phyloP scores from a whole-genome alignment of 2,888 invertebrate species.

The Melinaea marsaeus region DNA sequence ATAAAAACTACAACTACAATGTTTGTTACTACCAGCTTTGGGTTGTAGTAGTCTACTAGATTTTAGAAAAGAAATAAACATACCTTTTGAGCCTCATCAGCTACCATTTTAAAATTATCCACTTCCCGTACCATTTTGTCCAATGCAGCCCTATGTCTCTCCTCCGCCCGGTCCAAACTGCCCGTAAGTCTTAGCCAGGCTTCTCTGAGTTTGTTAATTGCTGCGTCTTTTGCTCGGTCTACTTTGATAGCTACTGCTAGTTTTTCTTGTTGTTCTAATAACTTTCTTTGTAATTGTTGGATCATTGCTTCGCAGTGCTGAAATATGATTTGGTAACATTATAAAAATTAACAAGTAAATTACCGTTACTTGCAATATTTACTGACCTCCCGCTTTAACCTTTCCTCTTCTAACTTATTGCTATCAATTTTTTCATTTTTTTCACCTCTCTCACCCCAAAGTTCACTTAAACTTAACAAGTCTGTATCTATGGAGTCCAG shows the following conservation, averaged over 20 bases:
- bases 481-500: slow-evolving; percentile 67
- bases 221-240: slow-evolving; percentile 85
- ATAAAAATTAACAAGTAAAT: not conserved
- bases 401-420: slow-evolving; percentile 85
- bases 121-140: slow-evolving; percentile 74
- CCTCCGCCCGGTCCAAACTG: slow-evolving; percentile 66
- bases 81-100: slow-evolving; percentile 69
- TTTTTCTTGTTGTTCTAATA: slow-evolving; percentile 87
- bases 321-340: slow-evolving; percentile 29
- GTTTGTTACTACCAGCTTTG: too few relatives aligned
- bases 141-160: slow-evolving; percentile 67
- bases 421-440: slow-evolving; percentile 53
- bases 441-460: slow-evolving; percentile 78
- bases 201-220: slow-evolving; percentile 81
- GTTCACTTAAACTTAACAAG: slow-evolving; percentile 78
- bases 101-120: slow-evolving; percentile 61
- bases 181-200: slow-evolving; percentile 78
- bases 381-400: slow-evolving; percentile 84
- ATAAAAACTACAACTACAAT: not conserved
- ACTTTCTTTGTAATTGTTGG: slow-evolving; percentile 83
- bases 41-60: not conserved
- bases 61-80: not conserved
- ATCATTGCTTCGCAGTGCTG: slow-evolving; percentile 88
- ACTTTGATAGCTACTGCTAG: slow-evolving; percentile 87
- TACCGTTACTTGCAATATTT: not conserved